Base-by-base conservation (phyloP, 2,113 vertebrate genomes). In the Phalacrocorax pelagicus region DNA sequence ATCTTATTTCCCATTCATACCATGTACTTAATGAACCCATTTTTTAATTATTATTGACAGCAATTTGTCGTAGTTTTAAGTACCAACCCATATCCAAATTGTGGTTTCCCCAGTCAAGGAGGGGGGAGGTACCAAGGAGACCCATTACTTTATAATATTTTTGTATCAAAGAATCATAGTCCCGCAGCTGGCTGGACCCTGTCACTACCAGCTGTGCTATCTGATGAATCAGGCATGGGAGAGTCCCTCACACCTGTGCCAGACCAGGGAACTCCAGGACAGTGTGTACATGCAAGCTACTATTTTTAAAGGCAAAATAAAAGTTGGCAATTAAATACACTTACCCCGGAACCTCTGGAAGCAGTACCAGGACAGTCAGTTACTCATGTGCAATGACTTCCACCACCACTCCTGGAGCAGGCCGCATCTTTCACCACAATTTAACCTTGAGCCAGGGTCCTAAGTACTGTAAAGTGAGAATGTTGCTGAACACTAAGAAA, bases 11-110 rank as follows among this genome's bases (percentile, higher is more conserved):
- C 34, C 6, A 29, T 94, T 95, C 3, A 0, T 92, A 85, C 65
- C 0, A 0, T 47, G 9, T 58, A 57, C 88, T 97, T 95, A 95
- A 96, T 94, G 77, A 88, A 79, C 65, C 40, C 36, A 21, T 61
- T 88, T 78, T 90, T 29, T 12, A 83, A 92, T 96, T 73, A 49
- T 92, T 91, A 89, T 74, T 83, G 79, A 54, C 61, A 71, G 49
- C 30, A 66, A 40, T 74, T 94, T 91, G 52, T 94, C 82, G 59
- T 54, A 72, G 36, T 72, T 86, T 81, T 66, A 92, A n/a, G 55
- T 86, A 89, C 40, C 71, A 74, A 14, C 3, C 52, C 30, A 5
- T 6, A 46, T 34, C 21, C 15, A 72, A n/a, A 69, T 77, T 36
- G 19, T 40, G 47, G 16, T 22, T 58, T 58, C 63, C 22, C 12